These are phyloP conservation scores for Montifringilla adamsi DNA, from an alignment of 2,113 vertebrate genomes.

Conservation along the genomic window DNA sequence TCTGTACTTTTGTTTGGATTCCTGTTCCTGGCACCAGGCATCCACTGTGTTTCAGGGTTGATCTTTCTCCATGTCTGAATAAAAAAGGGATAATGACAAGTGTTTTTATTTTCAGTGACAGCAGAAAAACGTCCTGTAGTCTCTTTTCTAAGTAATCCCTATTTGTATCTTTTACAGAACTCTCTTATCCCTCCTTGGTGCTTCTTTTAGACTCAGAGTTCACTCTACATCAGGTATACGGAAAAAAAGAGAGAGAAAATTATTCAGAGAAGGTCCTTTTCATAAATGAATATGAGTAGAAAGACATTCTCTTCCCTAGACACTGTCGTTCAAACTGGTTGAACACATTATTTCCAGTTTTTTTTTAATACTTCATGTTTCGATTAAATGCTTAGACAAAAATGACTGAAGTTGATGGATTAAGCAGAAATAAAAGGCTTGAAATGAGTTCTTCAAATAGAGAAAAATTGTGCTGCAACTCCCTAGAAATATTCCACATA, in stretches of 20 bases:
- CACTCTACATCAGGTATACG: not conserved
- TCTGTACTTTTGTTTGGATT: not conserved
- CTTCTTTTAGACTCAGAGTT: not conserved
- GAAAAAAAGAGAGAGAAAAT: not conserved
- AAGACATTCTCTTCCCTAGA: not conserved
- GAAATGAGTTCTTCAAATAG: not conserved
- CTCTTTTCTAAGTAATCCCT: not conserved
- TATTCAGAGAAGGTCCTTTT: not conserved
- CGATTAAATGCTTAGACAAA: not conserved
- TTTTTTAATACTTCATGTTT: not conserved
- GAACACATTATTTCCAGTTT: not conserved
- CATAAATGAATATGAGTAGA: not conserved
- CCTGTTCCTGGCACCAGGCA: not conserved
- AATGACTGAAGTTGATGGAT: not conserved
- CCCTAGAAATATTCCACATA: not conserved
- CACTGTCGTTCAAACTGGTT: not conserved
- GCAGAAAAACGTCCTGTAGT: not conserved
- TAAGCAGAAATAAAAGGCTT: constrained; percentile 13
- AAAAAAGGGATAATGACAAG: not conserved
- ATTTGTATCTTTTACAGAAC: not conserved
- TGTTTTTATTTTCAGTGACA: not conserved
- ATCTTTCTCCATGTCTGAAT: not conserved
- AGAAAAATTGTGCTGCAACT: not conserved
- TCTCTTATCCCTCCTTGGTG: not conserved
- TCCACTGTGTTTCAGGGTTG: not conserved